phyloP scores from a whole-genome alignment of 2,113 vertebrate genomes.

The Phaethornis superciliosus region DNA sequence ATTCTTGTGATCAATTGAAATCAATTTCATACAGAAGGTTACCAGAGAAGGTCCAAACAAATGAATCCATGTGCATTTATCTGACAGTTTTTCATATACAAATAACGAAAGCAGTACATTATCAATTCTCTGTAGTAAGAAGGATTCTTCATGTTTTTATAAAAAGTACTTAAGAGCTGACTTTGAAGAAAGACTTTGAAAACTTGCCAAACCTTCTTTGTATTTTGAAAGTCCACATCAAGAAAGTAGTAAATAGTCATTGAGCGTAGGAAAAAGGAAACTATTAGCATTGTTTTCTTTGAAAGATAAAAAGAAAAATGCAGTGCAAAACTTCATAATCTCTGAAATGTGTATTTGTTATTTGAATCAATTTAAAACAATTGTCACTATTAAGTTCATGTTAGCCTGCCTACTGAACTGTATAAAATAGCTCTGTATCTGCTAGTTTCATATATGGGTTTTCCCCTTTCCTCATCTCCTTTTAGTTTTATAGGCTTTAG shows the following conservation, averaged over 20 bases:
- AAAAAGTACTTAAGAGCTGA: conserved; percentile 79
- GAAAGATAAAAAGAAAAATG: conserved; percentile 83
- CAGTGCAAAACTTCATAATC: conserved; percentile 81
- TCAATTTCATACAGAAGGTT: conserved; percentile 72
- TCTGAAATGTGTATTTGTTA: conserved; percentile 82
- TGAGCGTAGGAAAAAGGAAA: conserved; percentile 86
- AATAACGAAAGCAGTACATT: conserved; percentile 75
- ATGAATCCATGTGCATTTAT: conserved; percentile 69
- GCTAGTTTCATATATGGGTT: conserved; percentile 44
- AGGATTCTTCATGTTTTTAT: conserved; percentile 79
- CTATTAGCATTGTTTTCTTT: conserved; percentile 87
- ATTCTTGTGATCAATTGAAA: conserved; percentile 75
- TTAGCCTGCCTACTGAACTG: conserved; percentile 65
- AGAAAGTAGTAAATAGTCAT: conserved; percentile 79
- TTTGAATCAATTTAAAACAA: conserved; percentile 79
- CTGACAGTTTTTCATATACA: conserved; percentile 75
- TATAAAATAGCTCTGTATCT: conserved; percentile 67
- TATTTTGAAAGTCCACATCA: conserved; percentile 85
- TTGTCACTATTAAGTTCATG: conserved; percentile 70
- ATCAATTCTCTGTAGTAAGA: conserved; percentile 75
- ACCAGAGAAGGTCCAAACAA: conserved; percentile 68
- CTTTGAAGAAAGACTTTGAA: conserved; percentile 82
- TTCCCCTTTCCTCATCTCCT: conserved; percentile 20
- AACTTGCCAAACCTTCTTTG: conserved; percentile 83
- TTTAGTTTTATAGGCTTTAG: conserved; percentile 38